Percentiles rank a stretch among this genome's conserved stretches.
phyloP scores from a whole-genome alignment of 2,888 invertebrate genomes.

The Lepidonotus clava region DNA sequence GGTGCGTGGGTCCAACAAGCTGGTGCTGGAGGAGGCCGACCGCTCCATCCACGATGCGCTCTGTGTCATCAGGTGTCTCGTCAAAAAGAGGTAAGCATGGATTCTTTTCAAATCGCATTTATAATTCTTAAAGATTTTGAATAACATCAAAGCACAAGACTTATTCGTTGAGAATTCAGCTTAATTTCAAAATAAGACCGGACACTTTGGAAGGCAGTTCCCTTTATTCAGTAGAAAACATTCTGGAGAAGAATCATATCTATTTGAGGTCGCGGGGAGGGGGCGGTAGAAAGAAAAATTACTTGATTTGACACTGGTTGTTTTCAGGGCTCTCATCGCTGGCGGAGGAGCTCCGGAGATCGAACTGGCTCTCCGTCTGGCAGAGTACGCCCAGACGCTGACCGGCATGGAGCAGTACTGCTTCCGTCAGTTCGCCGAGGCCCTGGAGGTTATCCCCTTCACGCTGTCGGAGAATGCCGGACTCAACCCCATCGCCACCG shows the following conservation, averaged over 20 bases:
- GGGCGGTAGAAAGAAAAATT: too few species aligned
- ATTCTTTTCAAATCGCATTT: neutral
- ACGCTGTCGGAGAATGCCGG: slow-evolving; percentile 96
- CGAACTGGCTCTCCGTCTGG: slow-evolving; percentile 92
- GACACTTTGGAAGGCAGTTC: too few species aligned
- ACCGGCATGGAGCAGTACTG: slow-evolving; percentile 97
- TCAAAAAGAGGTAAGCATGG: slow-evolving; percentile 86
- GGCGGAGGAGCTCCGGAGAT: slow-evolving; percentile 99
- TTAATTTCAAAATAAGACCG: too few species aligned
- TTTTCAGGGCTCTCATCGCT: slow-evolving; percentile 91
- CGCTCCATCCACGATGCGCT: slow-evolving; percentile 95
- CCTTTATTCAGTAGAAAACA: too few species aligned
- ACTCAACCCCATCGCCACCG: slow-evolving; percentile 95
- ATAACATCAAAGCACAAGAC: neutral
- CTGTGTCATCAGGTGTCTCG: slow-evolving; percentile 96
- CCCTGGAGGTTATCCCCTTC: slow-evolving; percentile 95
- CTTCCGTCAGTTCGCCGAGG: slow-evolving; percentile 96
- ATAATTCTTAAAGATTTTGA: too few species aligned
- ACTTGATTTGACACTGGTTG: too few species aligned
- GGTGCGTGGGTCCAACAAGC: slow-evolving; percentile 93
- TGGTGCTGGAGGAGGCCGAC: slow-evolving; percentile 93
- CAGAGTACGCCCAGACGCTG: slow-evolving; percentile 89
- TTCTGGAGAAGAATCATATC: too few species aligned
- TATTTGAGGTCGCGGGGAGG: too few species aligned
- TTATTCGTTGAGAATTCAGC: too few species aligned